Evolutionary conservation across 2,888 invertebrate genomes (phyloP), one percentile per base, ranked within the genome.

Genomic region (Cosmorhoe ocellata): DNA sequence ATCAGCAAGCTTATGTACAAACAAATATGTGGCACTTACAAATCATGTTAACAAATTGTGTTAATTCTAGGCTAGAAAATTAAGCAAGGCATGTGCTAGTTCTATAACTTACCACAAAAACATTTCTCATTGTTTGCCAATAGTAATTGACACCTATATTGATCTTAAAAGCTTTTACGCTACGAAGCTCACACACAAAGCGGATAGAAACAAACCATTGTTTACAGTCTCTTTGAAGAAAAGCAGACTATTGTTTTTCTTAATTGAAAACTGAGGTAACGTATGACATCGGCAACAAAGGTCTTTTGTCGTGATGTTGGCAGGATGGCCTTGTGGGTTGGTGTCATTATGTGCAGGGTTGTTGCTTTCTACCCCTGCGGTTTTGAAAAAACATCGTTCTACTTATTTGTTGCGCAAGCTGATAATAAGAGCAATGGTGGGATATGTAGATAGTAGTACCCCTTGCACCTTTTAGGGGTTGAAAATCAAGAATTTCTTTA

Each of bases 221-320:
- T 51, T 31, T 34, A 42, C 38, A 43, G 10, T 33, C 47, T 55
- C 36, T 47, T 26, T 47, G 32, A 37, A 48, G 34, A 32, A 43
- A 41, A 14, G 27, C 10, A 26, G n/a, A 27, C 43, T 48, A 48
- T 53, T 53, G 53, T 48, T 53, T 53, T 36, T 57, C 48, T 63
- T 63, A 61, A 66, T 64, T 64, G 56, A 63, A 61, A 63, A 48
- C 51, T 40, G 48, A 53, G 60, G 59, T 61, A 61, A 59, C 63
- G 56, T 54, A 58, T 56, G 54, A 51, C 61, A 55, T 32, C 49
- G 36, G 28, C 43, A 53, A 66, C 63, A 64, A 64, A 58, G 56
- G 55, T 39, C 47, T 28, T 46, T 58, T 59, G 60, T 59, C 22
- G 48, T 54, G 49, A 48, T 27, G 54, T 38, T 39, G 28, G 18